Conservation (phyloP, 1,140 invertebrate genomes). For the Diorhabda carinulata region DNA sequence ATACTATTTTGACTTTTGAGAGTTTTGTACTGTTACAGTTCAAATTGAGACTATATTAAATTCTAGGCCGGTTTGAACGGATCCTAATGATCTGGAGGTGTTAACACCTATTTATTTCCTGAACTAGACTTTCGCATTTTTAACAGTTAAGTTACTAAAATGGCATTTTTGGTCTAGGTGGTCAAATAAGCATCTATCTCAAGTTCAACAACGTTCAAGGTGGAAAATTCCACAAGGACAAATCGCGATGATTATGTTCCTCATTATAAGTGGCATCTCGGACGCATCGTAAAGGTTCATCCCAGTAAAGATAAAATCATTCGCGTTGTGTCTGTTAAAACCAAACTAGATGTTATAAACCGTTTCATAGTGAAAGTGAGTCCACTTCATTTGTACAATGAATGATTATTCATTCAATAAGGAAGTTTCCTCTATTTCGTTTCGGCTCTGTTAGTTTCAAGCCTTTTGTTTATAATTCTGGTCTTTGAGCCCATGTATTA, state of each 20-base stretch:
- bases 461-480: too few species aligned
- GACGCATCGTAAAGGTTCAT: constrained; percentile 43
- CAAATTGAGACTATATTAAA: constrained; percentile 35
- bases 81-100: constrained; percentile 30
- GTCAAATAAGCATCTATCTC: constrained; percentile 7
- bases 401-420: too few species aligned
- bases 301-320: constrained; percentile 26
- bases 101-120: constrained; percentile 45
- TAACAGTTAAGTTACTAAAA: too few species aligned
- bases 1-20: constrained; percentile 24
- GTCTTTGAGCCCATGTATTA: too few species aligned
- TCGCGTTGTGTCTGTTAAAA: constrained; percentile 24
- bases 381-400: constrained; percentile 5
- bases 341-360: constrained; percentile 10
- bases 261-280: constrained; percentile 36
- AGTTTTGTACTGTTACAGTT: constrained; percentile 23
- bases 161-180: constrained; percentile 14
- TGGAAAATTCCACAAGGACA: constrained; percentile 7
- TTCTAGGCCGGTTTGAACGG: constrained; percentile 36
- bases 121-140: not conserved
- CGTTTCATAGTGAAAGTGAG: constrained; percentile 17
- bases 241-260: constrained; percentile 25
- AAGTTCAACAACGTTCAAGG: constrained; percentile 10
- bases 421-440: too few species aligned
- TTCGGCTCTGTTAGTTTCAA: too few species aligned